These are phyloP conservation scores for Ethmia dodecea DNA, from an alignment of 2,888 invertebrate genomes.

Conservation along the genomic window DNA sequence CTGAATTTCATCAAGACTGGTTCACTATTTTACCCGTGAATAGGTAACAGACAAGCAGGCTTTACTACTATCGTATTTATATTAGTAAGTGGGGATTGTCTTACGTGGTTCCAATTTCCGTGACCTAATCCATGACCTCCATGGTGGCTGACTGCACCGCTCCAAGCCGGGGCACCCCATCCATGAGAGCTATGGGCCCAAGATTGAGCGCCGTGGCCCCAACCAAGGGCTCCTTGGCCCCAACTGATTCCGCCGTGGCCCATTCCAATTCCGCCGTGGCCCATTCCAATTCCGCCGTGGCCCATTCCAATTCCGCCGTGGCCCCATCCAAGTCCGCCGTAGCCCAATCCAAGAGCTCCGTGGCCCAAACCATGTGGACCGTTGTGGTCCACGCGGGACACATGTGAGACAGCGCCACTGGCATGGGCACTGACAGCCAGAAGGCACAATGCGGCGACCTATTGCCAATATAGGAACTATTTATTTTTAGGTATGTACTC, in stretches of 20 bases:
- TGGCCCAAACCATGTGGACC: conserved; percentile 16
- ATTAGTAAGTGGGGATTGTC: no score
- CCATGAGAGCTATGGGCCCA: conserved; percentile 6
- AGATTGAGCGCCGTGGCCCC: conserved; percentile 4
- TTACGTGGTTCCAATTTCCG: not conserved
- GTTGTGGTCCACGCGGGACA: conserved; percentile 34
- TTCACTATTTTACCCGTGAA: no score
- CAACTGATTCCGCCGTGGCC: conserved; percentile 2
- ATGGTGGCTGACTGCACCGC: not conserved
- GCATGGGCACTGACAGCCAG: conserved; percentile 35
- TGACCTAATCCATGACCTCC: conserved; percentile 5
- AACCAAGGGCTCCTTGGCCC: conserved; percentile 7
- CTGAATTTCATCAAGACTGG: no score
- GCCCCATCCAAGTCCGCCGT: not conserved
- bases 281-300: conserved; percentile 8
- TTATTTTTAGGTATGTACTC: no score
- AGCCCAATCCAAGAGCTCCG: not conserved
- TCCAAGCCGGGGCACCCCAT: not conserved
- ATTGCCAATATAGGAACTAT: conserved; percentile 12
- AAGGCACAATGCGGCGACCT: conserved; percentile 38
- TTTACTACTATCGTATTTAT: no score
- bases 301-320: conserved; percentile 9
- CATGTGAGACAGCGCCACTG: conserved; percentile 41
- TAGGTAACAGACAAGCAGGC: no score
- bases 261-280: conserved; percentile 12